Conservation (phyloP, 30 jellyfish, hydroid and myxozoan species). For the Cassiopea xamachana region DNA sequence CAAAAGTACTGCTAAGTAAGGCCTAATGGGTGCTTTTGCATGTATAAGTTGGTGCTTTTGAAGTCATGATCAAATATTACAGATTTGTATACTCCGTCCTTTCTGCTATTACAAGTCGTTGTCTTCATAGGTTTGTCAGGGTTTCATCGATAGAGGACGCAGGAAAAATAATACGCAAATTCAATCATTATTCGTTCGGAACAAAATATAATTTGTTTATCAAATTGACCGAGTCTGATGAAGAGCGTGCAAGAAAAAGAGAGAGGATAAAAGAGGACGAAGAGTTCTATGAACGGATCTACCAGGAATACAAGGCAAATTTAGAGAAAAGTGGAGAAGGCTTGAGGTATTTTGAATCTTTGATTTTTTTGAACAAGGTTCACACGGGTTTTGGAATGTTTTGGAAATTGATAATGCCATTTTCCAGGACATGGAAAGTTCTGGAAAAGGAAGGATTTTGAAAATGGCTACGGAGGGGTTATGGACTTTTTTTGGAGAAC, state of each 20-base stretch:
- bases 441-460: too few relatives aligned
- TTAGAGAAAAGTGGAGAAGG: slow-evolving; percentile 1
- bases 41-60: too few relatives aligned
- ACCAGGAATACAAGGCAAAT: slow-evolving; percentile 21
- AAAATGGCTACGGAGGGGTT: too few relatives aligned
- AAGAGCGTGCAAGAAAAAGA: slow-evolving; percentile 55
- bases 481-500: too few relatives aligned
- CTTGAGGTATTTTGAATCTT: background rate
- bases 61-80: too few relatives aligned
- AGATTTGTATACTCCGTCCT: background rate
- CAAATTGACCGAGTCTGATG: slow-evolving; percentile 41
- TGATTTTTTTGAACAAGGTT: background rate
- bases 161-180: slow-evolving; percentile 51
- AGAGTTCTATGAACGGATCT: slow-evolving; percentile 48
- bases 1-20: too few relatives aligned
- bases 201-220: slow-evolving; percentile 56
- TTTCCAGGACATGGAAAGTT: too few relatives aligned
- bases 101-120: background rate
- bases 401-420: too few relatives aligned
- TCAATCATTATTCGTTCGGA: slow-evolving; percentile 77
- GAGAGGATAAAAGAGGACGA: slow-evolving; percentile 50
- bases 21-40: too few relatives aligned
- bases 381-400: too few relatives aligned
- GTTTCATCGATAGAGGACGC: slow-evolving; percentile 70
- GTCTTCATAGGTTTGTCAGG: slow-evolving; percentile 65